Conservation (phyloP, 2,888 invertebrate genomes). For the Drosophila mimica region DNA sequence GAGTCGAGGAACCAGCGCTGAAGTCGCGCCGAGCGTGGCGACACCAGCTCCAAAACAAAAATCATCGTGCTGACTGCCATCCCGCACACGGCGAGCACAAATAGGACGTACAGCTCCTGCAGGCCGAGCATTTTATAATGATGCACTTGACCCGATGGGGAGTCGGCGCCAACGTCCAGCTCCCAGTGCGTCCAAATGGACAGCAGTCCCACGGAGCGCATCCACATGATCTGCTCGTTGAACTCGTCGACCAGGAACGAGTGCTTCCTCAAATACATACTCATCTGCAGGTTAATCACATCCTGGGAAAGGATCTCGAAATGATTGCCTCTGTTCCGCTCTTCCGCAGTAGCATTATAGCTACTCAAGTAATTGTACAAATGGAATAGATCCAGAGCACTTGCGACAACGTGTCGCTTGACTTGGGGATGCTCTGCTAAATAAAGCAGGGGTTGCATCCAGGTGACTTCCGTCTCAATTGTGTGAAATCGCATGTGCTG, state of each 20-base stretch:
- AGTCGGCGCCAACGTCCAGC: conserved; percentile 6
- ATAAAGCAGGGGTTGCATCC: conserved; percentile 30
- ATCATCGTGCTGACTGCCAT: neutral
- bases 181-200: conserved; percentile 62
- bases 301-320: conserved; percentile 58
- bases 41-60: conserved; percentile 3
- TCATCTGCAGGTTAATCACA: conserved; percentile 55
- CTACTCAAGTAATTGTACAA: conserved; percentile 47
- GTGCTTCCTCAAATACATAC: conserved; percentile 73
- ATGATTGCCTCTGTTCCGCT: neutral
- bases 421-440: conserved; percentile 21
- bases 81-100: neutral
- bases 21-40: neutral
- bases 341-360: neutral
- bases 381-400: conserved; percentile 48
- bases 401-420: conserved; percentile 36
- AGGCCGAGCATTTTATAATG: neutral
- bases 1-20: conserved; percentile 1
- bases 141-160: neutral
- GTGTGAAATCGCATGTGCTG: conserved; percentile 39
- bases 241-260: conserved; percentile 69
- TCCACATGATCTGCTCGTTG: conserved; percentile 61
- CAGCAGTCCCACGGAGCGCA: conserved; percentile 68
- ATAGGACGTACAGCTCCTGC: neutral
- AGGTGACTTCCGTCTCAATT: conserved; percentile 1